Percentiles rank a stretch among this genome's conserved stretches.
phyloP scores from a whole-genome alignment of 1,140 invertebrate species.

The Saccostrea glomerata region DNA sequence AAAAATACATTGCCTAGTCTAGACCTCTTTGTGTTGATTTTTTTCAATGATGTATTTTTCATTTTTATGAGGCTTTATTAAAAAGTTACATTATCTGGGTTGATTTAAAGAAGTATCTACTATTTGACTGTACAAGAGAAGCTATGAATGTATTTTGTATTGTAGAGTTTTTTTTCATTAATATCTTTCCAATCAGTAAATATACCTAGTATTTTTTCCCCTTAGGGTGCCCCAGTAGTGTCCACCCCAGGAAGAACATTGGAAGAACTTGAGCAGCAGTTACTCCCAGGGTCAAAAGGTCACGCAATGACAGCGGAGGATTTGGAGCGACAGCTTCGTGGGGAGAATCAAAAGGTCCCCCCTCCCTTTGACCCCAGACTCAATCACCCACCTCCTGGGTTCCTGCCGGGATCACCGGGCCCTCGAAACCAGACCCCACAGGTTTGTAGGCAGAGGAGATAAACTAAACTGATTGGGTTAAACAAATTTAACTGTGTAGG shows the following conservation, averaged over 20 bases:
- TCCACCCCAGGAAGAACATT: slow-evolving; percentile 65
- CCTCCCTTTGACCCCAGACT: slow-evolving; percentile 22
- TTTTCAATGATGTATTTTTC: no score
- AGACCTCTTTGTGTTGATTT: no score
- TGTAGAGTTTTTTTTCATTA: no score
- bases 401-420: slow-evolving; percentile 4
- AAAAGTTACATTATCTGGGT: no score
- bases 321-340: slow-evolving; percentile 74
- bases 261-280: slow-evolving; percentile 72
- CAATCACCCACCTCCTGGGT: slow-evolving; percentile 35
- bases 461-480: no score
- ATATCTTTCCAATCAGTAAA: no score
- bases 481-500: no score
- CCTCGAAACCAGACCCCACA: slow-evolving; percentile 38
- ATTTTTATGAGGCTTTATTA: no score
- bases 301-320: slow-evolving; percentile 76
- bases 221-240: background rate
- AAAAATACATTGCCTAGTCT: no score
- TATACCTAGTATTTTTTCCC: background rate
- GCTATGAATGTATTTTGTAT: no score
- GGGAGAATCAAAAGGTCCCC: slow-evolving; percentile 58
- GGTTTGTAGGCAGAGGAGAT: background rate
- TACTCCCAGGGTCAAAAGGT: slow-evolving; percentile 58
- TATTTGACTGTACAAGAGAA: no score
- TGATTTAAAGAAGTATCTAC: no score